Evolutionary conservation across 2,113 vertebrate genomes (phyloP), one percentile per base, ranked within the genome.

Genomic region (Craseonycteris thonglongyai): DNA sequence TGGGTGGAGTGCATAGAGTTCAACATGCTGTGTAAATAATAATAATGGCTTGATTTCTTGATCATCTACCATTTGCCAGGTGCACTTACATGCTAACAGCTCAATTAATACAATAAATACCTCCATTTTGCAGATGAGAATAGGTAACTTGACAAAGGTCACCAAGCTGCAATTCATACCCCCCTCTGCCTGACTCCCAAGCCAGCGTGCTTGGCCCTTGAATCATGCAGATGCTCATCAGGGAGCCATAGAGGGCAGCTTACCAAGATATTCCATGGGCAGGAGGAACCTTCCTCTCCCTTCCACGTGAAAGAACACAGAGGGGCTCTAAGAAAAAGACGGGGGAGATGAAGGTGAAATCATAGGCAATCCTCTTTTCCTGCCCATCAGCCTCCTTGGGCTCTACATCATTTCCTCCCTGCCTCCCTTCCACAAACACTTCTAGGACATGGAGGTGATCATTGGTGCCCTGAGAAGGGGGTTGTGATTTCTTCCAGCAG

Each of bases 171-270:
- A 49, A 71, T 85, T 79, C 16, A 47, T 18, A 33, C 8, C 38
- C 56, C 30, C 45, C n/a, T 61, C 38, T 9, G 11, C 54, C 68
- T 30, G 28, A 30, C 15, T 65, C 47, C 49, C 38, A 69, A 84
- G 5, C 61, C 2, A 8, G 0, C 33, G 38, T 38, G 35, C n/a
- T 35, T 56, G 78, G 38, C 18, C 35, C 7, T 38, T 33, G 10
- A 66, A 35, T 68, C 0, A 22, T 0, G 0, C 26, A 35, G 61
- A 12, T 75, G n/a, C 38, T n/a, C n/a, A 4, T 24, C 9, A 66
- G 54, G 22, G 42, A 86, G 33, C 7, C 71, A 19, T 0, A 42
- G 28, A 47, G 59, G 42, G 49, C 3, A 21, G 54, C 15, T 33
- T 11, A 24, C 21, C 33, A 66, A 40, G 79, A n/a, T 22, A 61